Base-by-base conservation (phyloP, 2,888 invertebrate species). In the Branchellion lobata region DNA sequence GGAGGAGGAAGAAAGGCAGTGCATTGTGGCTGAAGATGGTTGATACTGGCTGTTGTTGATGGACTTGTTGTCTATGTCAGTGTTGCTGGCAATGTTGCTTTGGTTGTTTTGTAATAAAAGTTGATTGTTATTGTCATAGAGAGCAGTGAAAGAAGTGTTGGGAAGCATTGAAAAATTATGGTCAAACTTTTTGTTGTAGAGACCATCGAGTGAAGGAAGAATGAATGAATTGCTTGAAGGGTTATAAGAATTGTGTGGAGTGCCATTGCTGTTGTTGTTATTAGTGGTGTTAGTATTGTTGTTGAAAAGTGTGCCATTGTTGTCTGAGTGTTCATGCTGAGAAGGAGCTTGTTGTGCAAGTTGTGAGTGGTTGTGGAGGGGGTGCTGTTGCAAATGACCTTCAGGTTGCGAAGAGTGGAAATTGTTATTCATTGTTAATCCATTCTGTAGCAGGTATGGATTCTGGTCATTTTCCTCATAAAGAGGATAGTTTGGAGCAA, bases 381-480 rank as follows among this genome's bases (percentile, higher is more conserved):
- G 77, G 33, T 77, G 77, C 1, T 77, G 77, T 31, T 75, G 75
- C 47, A 47, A 53, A 24, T 77, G 57, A n/a, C 34, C 18, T 11
- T 77, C 57, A 57, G 61, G 21, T 27, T 77, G 77, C n/a, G 57
- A 77, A 27, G 53, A 51, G 40, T 61, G 29, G 24, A 76, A 51
- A 76, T 31, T 61, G 53, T 57, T 57, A 1, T 34, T 29, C 61
- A 77, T 57, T 24, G 61, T 14, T 5, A 57, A 34, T 21, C 36
- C 33, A 31, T 61, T 61, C 24, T 53, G 53, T 14, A 77, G 53
- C 40, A 77, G 27, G 27, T 77, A 77, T 1, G 53, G 34, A n/a
- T 77, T 77, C 36, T 33, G 77, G 8, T 77, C 77, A 34, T 53
- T 61, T 3, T 77, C 77, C 34, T 77, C 77, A 24, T 77, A 77